These are phyloP conservation scores for Toxotes jaculatrix DNA, from an alignment of 2,113 vertebrate species.

Conservation along the genomic window DNA sequence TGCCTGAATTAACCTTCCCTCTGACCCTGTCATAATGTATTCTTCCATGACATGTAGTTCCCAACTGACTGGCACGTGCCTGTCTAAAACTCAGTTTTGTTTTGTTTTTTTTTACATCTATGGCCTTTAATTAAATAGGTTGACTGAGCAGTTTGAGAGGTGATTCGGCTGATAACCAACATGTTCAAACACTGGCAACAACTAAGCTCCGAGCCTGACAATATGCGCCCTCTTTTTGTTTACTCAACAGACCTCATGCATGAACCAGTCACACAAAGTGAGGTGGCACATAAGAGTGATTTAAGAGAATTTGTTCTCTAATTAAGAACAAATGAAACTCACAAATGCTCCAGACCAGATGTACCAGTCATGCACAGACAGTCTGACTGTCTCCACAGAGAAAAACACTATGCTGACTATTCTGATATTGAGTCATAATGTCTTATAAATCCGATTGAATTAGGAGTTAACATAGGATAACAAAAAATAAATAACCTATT, in stretches of 20 bases:
- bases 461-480: neutral
- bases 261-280: neutral
- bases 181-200: slow-evolving; percentile 9
- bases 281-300: neutral
- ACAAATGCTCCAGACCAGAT: neutral
- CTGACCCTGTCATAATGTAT: slow-evolving; percentile 24
- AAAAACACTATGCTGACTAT: neutral
- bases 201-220: neutral
- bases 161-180: slow-evolving; percentile 18
- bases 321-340: neutral
- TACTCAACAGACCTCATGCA: neutral
- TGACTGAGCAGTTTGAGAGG: slow-evolving; percentile 10
- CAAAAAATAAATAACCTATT: neutral
- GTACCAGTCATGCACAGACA: neutral
- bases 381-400: neutral
- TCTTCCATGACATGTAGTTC: slow-evolving; percentile 11
- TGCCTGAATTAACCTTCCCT: slow-evolving; percentile 57
- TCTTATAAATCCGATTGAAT: neutral
- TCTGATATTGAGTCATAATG: neutral
- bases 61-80: neutral
- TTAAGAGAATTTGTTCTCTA: neutral
- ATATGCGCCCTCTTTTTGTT: neutral
- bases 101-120: slow-evolving; percentile 13
- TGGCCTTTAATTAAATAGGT: neutral
- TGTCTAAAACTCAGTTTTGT: neutral